phyloP scores from a whole-genome alignment of 2,113 vertebrate species.

The Naja naja region DNA sequence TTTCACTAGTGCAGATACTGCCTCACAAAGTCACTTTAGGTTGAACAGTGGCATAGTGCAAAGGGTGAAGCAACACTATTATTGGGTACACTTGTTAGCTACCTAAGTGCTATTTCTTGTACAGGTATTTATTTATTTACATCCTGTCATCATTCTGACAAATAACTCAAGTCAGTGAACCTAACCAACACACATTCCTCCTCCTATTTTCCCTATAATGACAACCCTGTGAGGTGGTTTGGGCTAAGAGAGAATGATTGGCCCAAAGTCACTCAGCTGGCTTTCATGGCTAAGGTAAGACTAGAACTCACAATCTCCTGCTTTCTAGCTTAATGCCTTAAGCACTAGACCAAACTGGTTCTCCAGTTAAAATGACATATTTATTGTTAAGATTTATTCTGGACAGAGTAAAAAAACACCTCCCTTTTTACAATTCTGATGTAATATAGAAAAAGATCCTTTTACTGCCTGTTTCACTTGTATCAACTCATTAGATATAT shows the following conservation, averaged over 20 bases:
- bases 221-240: too few relatives aligned
- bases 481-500: background rate
- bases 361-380: background rate
- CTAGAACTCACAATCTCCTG: background rate
- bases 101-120: background rate
- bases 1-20: background rate
- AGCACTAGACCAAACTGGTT: background rate
- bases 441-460: background rate
- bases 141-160: too few relatives aligned
- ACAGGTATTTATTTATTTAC: too few relatives aligned
- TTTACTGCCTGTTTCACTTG: background rate
- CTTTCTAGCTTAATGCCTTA: background rate
- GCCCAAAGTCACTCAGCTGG: too few relatives aligned
- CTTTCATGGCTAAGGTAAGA: too few relatives aligned
- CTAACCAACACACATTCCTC: too few relatives aligned
- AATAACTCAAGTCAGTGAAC: too few relatives aligned
- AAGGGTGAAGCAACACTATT: background rate
- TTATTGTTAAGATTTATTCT: background rate
- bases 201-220: too few relatives aligned
- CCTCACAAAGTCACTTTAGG: background rate
- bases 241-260: too few relatives aligned
- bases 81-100: background rate
- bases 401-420: background rate
- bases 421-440: background rate
- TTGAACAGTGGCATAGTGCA: background rate